Percentiles rank a stretch among this genome's conserved stretches.
phyloP scores from a whole-genome alignment of 2,888 invertebrate species.

The Bhutanitis thaidina region DNA sequence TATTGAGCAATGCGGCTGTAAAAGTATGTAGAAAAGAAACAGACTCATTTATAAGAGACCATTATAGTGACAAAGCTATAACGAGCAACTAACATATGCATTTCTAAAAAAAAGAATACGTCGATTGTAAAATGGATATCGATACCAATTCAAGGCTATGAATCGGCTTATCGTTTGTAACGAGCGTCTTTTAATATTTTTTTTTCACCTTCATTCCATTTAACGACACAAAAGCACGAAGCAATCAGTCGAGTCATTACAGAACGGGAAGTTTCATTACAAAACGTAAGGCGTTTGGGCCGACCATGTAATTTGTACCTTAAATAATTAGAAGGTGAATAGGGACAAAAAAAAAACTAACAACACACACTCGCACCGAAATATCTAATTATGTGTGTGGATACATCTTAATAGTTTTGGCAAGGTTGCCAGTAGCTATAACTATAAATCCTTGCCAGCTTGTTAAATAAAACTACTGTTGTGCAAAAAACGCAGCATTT shows the following conservation, averaged over 20 bases:
- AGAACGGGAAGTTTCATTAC: slow-evolving; percentile 36
- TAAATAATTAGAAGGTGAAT: slow-evolving; percentile 35
- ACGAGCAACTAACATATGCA: neutral
- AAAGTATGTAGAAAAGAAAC: neutral
- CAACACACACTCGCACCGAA: slow-evolving; percentile 26
- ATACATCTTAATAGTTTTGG: slow-evolving; percentile 32
- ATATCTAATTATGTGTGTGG: slow-evolving; percentile 27
- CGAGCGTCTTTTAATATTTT: slow-evolving; percentile 7
- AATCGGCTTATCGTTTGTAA: slow-evolving; percentile 7
- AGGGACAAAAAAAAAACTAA: slow-evolving; percentile 32
- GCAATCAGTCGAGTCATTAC: slow-evolving; percentile 32
- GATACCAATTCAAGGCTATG: slow-evolving; percentile 6
- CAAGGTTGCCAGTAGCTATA: slow-evolving; percentile 26
- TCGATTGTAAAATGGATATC: neutral
- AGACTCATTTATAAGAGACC: neutral
- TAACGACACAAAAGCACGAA: slow-evolving; percentile 27
- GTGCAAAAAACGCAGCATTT: neutral
- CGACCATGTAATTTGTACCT: slow-evolving; percentile 37
- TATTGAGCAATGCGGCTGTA: too few species aligned
- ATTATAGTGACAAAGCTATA: neutral
- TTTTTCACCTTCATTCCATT: slow-evolving; percentile 4
- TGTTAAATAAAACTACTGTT: slow-evolving; percentile 2
- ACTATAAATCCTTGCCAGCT: slow-evolving; percentile 14
- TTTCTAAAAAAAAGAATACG: neutral
- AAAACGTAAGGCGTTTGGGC: slow-evolving; percentile 28